Evolutionary conservation across 2,797 vertebrate genomes (phyloP), one percentile per base, ranked within the genome.

Genomic region (Emydoidea blandingii): DNA sequence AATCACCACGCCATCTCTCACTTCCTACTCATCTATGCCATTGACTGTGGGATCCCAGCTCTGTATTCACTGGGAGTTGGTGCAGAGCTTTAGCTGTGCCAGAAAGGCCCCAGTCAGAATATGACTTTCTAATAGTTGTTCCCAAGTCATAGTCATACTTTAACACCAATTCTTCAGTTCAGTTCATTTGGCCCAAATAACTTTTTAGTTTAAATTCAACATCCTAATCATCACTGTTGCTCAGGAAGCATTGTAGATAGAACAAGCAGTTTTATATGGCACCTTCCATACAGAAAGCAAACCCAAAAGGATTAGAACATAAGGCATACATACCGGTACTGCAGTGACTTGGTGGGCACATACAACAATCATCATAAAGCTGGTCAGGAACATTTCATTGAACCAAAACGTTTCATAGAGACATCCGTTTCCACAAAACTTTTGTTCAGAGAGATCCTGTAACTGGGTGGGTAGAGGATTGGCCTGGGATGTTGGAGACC

Each of bases 81-180:
- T 27, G 44, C 78, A 57, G 29, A 23, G 37, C 41, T 65, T 57
- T 41, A 65, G 49, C 44, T 41, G 27, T 41, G 25, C 29, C 68
- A 76, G 65, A 79, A 72, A 81, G 44, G 49, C 31, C 87, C 98
- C 98, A 72, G 50, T 23, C 68, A 86, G 87, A 49, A 56, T 37
- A 59, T 78, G 37, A 79, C 57, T 87, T 54, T 89, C 81, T 65
- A 79, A 23, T 31, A 88, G 57, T 89, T 68, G 85, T 49, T 59
- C 62, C 52, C 53, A 56, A 25, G 25, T 56, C 19, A 68, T 41
- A 79, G 68, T 80, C 31, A 65, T 89, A 85, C 72, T 74, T 82
- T 85, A 68, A 10, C 18, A 37, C 65, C 52, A 68, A 10, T 21
- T 68, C n/a, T 92, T 86, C 72, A 79, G 82, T 88, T 78, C 76